Conservation (phyloP, 1,140 invertebrate species). For the Agrypnia vestita region DNA sequence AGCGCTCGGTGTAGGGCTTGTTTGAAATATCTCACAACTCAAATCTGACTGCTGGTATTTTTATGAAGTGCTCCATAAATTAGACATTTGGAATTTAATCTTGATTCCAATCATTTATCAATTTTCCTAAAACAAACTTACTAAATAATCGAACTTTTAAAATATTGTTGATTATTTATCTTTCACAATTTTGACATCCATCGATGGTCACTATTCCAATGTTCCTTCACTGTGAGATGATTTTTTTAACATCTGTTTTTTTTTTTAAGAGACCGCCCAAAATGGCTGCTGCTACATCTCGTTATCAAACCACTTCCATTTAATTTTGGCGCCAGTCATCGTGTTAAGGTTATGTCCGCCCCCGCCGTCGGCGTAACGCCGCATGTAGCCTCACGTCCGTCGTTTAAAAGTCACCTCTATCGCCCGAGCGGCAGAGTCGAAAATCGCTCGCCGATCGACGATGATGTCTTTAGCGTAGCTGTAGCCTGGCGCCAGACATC, state of each 20-base stretch:
- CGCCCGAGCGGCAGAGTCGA: not conserved
- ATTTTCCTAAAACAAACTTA: too few relatives aligned
- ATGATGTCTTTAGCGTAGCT: not conserved
- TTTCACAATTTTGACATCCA: not conserved
- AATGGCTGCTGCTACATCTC: not conserved
- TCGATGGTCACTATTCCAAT: not conserved
- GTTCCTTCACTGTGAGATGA: not conserved
- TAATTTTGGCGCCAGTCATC: slow-evolving; percentile 44
- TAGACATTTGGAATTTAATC: too few relatives aligned
- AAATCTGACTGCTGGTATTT: too few relatives aligned
- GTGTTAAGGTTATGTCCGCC: slow-evolving; percentile 35
- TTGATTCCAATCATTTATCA: too few relatives aligned
- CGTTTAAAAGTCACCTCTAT: slow-evolving; percentile 8
- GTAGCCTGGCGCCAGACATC: slow-evolving; percentile 28
- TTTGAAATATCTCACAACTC: too few relatives aligned
- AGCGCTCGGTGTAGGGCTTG: too few relatives aligned
- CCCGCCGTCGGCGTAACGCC: slow-evolving; percentile 16
- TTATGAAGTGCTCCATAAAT: too few relatives aligned
- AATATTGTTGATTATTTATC: too few relatives aligned
- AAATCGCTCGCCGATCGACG: slow-evolving; percentile 3
- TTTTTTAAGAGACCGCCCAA: not conserved
- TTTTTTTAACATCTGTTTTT: not conserved
- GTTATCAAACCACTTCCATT: slow-evolving; percentile 6
- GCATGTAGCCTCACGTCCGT: not conserved
- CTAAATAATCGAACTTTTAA: too few relatives aligned